Conservation (phyloP, 2,797 vertebrate species). For the Lithobates sylvaticus region DNA sequence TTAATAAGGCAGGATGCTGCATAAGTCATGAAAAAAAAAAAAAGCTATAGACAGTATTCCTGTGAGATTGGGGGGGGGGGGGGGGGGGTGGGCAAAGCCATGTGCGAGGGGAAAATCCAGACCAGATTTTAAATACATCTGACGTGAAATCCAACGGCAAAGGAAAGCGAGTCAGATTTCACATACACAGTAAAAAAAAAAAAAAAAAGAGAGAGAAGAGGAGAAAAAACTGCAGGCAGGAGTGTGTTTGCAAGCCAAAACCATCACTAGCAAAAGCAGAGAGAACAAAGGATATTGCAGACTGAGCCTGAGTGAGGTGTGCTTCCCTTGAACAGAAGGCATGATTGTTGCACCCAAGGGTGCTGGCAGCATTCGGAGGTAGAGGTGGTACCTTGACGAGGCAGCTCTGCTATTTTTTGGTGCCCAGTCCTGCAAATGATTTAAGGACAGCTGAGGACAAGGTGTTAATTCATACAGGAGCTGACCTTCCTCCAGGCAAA, state of each 20-base stretch:
- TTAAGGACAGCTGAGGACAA: slow-evolving; percentile 44
- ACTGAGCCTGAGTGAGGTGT: slow-evolving; percentile 20
- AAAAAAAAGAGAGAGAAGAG: slow-evolving; percentile 18
- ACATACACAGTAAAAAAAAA: slow-evolving; percentile 48
- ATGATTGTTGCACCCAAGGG: slow-evolving; percentile 43
- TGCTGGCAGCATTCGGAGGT: neutral
- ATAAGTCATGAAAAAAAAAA: slow-evolving; percentile 32
- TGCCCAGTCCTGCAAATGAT: slow-evolving; percentile 17
- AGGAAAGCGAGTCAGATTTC: slow-evolving; percentile 57
- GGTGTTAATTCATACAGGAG: slow-evolving; percentile 17
- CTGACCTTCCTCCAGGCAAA: slow-evolving; percentile 44
- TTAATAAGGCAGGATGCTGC: slow-evolving; percentile 30
- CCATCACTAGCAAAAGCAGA: slow-evolving; percentile 37
- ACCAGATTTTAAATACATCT: slow-evolving; percentile 61
- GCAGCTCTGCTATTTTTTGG: neutral
- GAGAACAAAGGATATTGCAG: slow-evolving; percentile 55
- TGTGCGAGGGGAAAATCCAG: slow-evolving; percentile 55
- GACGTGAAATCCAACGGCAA: slow-evolving; percentile 54
- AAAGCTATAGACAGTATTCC: slow-evolving; percentile 18
- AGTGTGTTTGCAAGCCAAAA: slow-evolving; percentile 48
- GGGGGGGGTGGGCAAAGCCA: slow-evolving; percentile 46
- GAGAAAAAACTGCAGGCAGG: slow-evolving; percentile 45
- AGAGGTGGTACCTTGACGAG: neutral
- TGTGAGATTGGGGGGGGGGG: slow-evolving; percentile 26
- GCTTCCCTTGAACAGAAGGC: slow-evolving; percentile 19